Base-by-base conservation (phyloP, 2,113 vertebrate species). In the Maccullochella peelii region DNA sequence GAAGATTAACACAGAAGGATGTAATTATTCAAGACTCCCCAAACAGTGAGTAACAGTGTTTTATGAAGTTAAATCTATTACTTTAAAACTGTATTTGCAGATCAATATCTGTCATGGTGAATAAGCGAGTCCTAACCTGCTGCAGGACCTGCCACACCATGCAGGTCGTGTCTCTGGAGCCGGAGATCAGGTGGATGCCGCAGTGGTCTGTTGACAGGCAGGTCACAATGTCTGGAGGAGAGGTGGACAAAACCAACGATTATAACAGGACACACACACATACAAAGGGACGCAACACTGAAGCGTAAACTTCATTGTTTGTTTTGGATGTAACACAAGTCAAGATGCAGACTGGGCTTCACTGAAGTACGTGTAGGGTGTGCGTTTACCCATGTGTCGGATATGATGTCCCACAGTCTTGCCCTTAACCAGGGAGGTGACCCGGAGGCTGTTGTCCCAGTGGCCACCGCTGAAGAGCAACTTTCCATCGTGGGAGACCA, bases 91-190 rank as follows among this genome's bases (percentile, higher is more conserved):
- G 4, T 44, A 15, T 38, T 38, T 38, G 38, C 38, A 47, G 44
- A 47, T 47, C 44, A 47, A 14, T 10, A 47, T 47, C 14, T 47
- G 44, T 49, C 2, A 20, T 1, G 42, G 25, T 27, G 3, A 20
- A 44, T 5, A 0, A 18, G 50, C 1, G 23, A n/a, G 16, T 2
- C 6, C 86, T 14, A 44, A 99, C 98, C 97, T 99, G 98, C 75
- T 98, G 97, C 73, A 95, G 90, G 83, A 99, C 96, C 86, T 99
- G 97, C 98, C 98, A 99, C 93, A 99, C 97, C 96, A 99, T 98
- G 87, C 98, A 99, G 9, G 98, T 99, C 44, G 96, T 97, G 93
- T 99, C 98, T 92, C 96, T 97, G 83, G 98, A 99, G 70, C 98
- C 98, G 0, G 98, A 98, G 88, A 99, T 98, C 90, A 99, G 95